Evolutionary conservation across 2,797 vertebrate genomes (phyloP).

Genomic region (Mastacembelus armatus): DNA sequence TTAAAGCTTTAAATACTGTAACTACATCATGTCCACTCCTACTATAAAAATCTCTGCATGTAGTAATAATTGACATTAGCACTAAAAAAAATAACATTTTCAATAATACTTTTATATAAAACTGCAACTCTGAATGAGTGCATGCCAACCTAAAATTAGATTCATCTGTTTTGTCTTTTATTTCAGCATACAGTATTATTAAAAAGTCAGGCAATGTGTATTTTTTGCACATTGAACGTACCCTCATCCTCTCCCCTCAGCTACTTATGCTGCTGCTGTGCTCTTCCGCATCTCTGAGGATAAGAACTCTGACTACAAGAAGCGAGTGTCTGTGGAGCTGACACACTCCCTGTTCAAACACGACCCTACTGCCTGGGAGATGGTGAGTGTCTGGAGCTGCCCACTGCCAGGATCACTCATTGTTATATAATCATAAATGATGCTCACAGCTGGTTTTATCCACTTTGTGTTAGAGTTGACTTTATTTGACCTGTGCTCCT

Average conservation of each 20-base stretch:
- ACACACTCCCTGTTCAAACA: slow-evolving; percentile 97
- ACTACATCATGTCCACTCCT: no score
- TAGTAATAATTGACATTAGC: no score
- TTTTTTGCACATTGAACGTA: not conserved
- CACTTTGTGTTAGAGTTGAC: no score
- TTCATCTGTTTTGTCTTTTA: not conserved
- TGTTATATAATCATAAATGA: no score
- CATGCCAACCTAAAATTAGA: not conserved
- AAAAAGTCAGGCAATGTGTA: no score
- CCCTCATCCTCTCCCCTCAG: slow-evolving; percentile 69
- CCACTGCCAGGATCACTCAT: slow-evolving; percentile 18
- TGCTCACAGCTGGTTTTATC: no score
- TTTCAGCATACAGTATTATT: no score
- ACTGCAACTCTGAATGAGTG: no score
- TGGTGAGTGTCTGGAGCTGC: slow-evolving; percentile 83
- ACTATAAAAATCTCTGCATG: no score
- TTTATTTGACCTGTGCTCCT: slow-evolving; percentile 42
- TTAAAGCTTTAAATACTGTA: no score
- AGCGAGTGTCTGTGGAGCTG: slow-evolving; percentile 95
- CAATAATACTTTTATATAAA: no score
- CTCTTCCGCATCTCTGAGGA: slow-evolving; percentile 98
- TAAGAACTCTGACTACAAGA: slow-evolving; percentile 94
- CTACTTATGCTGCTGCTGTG: slow-evolving; percentile 96
- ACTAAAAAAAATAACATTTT: no score
- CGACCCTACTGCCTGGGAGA: slow-evolving; percentile 92